These are phyloP conservation scores for Hydrozoanthus tunicans DNA, from an alignment of 64 coral and sea anemone species.

Conservation along the genomic window DNA sequence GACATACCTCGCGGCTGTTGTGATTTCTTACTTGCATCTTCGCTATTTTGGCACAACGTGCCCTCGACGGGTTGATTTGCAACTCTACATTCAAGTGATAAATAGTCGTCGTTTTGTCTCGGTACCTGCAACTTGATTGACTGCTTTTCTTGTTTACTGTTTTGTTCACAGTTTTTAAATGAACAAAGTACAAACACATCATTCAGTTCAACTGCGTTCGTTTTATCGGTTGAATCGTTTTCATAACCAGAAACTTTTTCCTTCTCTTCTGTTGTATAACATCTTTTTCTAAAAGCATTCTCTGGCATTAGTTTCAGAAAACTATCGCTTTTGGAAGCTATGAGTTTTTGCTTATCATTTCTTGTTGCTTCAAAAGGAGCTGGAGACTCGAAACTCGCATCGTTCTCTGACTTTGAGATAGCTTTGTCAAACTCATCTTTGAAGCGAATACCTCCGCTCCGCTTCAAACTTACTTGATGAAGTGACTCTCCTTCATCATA, in stretches of 20 bases:
- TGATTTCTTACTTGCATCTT: no score
- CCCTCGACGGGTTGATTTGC: no score
- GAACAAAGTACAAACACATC: neutral
- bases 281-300: neutral
- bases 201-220: neutral
- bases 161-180: neutral
- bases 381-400: neutral
- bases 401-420: neutral
- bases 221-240: neutral
- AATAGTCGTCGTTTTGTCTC: neutral
- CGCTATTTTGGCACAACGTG: no score
- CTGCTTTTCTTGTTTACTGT: neutral
- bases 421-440: conserved; percentile 9
- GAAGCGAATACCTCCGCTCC: conserved; percentile 40
- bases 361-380: neutral
- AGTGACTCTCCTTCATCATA: neutral
- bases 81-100: no score
- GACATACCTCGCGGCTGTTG: no score
- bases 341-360: conserved; percentile 27
- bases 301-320: neutral
- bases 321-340: conserved; percentile 44
- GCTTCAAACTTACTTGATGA: conserved; percentile 28
- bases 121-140: neutral
- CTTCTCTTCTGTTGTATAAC: neutral
- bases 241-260: neutral